Conservation (phyloP, 2,888 invertebrate genomes). For the Philereme transversata region DNA sequence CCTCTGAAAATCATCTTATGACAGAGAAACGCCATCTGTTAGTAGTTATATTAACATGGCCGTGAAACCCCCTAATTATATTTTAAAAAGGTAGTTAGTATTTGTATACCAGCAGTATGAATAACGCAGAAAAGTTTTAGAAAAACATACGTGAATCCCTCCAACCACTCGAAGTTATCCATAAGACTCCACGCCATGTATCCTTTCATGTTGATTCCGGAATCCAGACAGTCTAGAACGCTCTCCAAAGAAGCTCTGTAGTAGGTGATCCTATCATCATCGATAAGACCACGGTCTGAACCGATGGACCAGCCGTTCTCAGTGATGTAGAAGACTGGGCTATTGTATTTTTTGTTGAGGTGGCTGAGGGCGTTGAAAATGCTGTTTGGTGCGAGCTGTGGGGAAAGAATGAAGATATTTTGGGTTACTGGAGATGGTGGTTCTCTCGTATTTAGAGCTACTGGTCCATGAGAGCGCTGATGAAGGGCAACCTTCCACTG, state of each 20-base stretch:
- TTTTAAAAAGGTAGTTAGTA: no score
- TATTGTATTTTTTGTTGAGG: slow-evolving; percentile 73
- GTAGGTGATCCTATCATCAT: slow-evolving; percentile 72
- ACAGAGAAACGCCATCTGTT: no score
- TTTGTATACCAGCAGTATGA: no score
- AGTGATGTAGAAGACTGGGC: slow-evolving; percentile 82
- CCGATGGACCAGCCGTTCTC: slow-evolving; percentile 84
- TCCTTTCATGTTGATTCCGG: slow-evolving; percentile 73
- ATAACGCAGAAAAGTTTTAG: neutral
- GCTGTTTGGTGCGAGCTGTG: slow-evolving; percentile 82
- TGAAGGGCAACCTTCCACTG: no score
- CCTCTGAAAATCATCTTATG: no score
- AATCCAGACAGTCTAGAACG: slow-evolving; percentile 69
- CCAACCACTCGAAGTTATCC: slow-evolving; percentile 87
- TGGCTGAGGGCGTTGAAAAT: slow-evolving; percentile 80
- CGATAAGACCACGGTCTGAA: slow-evolving; percentile 56
- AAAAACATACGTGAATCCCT: slow-evolving; percentile 79
- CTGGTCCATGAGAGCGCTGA: no score
- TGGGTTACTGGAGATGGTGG: no score
- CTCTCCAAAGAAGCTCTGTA: slow-evolving; percentile 70
- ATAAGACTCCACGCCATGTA: slow-evolving; percentile 86
- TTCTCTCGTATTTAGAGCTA: no score
- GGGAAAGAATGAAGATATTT: slow-evolving; percentile 2
- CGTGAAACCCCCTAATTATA: no score
- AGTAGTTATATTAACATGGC: neutral